These are phyloP conservation scores for Pterois miles DNA, from an alignment of 2,797 vertebrate genomes.

Conservation along the genomic window DNA sequence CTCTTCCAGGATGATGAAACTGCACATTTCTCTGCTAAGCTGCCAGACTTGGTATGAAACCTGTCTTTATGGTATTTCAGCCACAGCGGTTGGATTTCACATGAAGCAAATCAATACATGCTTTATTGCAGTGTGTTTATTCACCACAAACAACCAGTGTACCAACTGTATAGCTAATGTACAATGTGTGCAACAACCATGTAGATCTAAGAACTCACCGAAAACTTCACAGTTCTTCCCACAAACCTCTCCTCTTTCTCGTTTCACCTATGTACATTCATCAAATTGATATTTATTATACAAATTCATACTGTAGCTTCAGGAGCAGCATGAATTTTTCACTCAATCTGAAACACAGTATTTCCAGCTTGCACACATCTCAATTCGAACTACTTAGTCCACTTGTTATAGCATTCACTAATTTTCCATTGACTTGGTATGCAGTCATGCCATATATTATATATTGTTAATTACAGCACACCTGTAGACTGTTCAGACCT, in stretches of 20 bases:
- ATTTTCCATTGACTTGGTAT: not conserved
- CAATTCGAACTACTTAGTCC: not conserved
- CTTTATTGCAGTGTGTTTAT: not conserved
- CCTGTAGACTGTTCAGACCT: too few species aligned
- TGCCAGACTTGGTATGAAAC: conserved; percentile 8
- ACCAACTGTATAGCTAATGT: not conserved
- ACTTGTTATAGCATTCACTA: not conserved
- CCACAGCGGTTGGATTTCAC: not conserved
- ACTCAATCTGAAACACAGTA: not conserved
- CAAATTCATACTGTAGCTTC: too few species aligned
- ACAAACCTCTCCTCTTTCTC: not conserved
- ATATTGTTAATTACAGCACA: too few species aligned
- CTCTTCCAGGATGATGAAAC: conserved; percentile 38
- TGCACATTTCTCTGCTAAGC: conserved; percentile 14
- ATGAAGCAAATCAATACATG: not conserved
- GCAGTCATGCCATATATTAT: too few species aligned
- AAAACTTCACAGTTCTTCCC: not conserved
- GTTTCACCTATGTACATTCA: not conserved
- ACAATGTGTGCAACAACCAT: not conserved
- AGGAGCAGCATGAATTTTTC: not conserved
- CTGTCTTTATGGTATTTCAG: conserved; percentile 9
- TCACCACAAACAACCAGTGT: not conserved
- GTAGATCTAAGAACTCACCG: not conserved
- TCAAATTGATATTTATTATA: too few species aligned
- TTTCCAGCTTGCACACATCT: not conserved